A percentile compares a stretch with the other conserved stretches of the same genome.
Conservation (phyloP, 2,888 invertebrate species). For the Cryptocheilus praepositus region DNA sequence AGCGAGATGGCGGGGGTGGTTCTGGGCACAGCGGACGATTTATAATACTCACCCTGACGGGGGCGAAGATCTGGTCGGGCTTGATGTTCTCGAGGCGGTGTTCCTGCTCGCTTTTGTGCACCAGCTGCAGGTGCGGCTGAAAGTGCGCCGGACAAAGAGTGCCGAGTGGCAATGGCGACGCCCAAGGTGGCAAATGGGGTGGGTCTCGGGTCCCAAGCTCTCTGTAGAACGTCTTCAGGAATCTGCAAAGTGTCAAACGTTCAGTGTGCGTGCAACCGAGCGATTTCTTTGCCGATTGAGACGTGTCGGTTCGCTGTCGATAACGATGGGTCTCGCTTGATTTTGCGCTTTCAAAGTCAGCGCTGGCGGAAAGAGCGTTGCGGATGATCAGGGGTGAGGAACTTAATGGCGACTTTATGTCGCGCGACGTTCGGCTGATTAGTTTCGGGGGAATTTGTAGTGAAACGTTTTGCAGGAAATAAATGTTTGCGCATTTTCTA, state of each 20-base stretch:
- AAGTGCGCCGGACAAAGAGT: slow-evolving; percentile 76
- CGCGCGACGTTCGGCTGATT: no score
- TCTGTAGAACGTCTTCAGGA: slow-evolving; percentile 75
- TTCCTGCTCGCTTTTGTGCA: slow-evolving; percentile 70
- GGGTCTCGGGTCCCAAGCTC: slow-evolving; percentile 76
- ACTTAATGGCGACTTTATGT: no score
- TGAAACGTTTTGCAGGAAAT: no score
- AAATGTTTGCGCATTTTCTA: no score
- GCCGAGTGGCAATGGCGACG: slow-evolving; percentile 75
- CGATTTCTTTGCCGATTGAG: not conserved
- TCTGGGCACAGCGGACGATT: slow-evolving; percentile 19
- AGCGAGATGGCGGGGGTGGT: not conserved
- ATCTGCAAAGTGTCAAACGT: slow-evolving; percentile 61
- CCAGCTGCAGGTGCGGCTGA: slow-evolving; percentile 76
- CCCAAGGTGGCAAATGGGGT: slow-evolving; percentile 75
- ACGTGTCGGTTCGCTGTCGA: no score
- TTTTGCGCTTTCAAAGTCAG: no score
- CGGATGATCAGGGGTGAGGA: no score
- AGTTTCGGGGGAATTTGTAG: no score
- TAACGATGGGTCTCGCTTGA: no score
- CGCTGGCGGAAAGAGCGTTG: no score
- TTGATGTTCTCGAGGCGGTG: slow-evolving; percentile 70
- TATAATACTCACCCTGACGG: slow-evolving; percentile 74
- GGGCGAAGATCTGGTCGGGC: slow-evolving; percentile 75
- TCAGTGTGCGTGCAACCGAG: not conserved